Percentiles rank a stretch among this genome's conserved stretches.
Evolutionary conservation across 2,888 invertebrate genomes (phyloP).

Genomic region (Drosophila affinis): DNA sequence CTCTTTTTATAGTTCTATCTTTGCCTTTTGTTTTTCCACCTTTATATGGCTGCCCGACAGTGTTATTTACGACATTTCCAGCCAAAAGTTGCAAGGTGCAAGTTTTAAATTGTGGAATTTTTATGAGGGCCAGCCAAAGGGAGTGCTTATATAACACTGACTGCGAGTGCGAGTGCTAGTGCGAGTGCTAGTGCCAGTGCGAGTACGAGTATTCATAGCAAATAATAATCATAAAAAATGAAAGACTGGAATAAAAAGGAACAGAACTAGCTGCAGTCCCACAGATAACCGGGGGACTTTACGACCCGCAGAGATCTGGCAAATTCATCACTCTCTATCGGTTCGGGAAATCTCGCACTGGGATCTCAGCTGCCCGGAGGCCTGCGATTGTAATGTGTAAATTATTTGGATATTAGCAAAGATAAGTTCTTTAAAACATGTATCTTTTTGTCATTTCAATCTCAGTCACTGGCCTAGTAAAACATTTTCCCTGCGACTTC

Average conservation of each 20-base stretch:
- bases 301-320: constrained; percentile 38
- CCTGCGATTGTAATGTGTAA: not conserved
- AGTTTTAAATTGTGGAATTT: constrained; percentile 72
- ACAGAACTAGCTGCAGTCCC: constrained; percentile 20
- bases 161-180: constrained; percentile 1
- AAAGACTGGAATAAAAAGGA: not conserved
- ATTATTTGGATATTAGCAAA: not conserved
- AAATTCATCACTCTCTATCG: constrained; percentile 34
- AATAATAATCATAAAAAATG: constrained; percentile 41
- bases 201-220: constrained; percentile 42
- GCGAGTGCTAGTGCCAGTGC: constrained; percentile 19
- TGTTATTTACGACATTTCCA: constrained; percentile 71
- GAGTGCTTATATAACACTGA: constrained; percentile 39
- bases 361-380: not conserved
- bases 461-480: constrained; percentile 19
- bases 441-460: no score
- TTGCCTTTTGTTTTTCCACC: constrained; percentile 60
- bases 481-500: constrained; percentile 17
- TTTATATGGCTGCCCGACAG: constrained; percentile 56
- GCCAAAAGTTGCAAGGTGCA: constrained; percentile 79
- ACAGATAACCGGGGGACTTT: constrained; percentile 19
- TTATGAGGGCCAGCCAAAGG: constrained; percentile 57
- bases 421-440: no score
- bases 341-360: constrained; percentile 17
- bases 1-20: constrained; percentile 60